Percentiles rank a stretch among this genome's conserved stretches.
These are phyloP conservation scores for Zeus faber DNA, from an alignment of 2,113 vertebrate species.

Conservation along the genomic window DNA sequence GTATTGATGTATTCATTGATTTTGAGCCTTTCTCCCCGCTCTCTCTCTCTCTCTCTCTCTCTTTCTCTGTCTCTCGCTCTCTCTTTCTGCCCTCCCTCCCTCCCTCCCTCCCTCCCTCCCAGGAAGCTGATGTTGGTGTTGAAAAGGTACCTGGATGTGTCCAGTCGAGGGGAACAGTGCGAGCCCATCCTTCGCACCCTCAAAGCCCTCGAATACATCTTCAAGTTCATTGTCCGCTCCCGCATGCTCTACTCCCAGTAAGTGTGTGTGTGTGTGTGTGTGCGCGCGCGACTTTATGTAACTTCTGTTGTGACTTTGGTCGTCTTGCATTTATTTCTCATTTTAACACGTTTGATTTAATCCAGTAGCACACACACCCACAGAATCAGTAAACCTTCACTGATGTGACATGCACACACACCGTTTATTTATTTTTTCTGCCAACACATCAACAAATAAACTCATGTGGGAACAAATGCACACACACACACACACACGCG, in stretches of 20 bases:
- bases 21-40: background rate
- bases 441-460: background rate
- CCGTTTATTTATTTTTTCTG: no score
- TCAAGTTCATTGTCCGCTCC: slow-evolving; percentile 98
- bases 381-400: no score
- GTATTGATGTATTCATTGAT: no score
- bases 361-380: background rate
- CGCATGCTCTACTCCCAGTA: slow-evolving; percentile 96
- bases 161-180: slow-evolving; percentile 90
- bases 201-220: slow-evolving; percentile 96
- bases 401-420: background rate
- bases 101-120: slow-evolving; percentile 23
- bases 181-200: slow-evolving; percentile 92
- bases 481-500: background rate
- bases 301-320: slow-evolving; percentile 8
- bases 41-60: background rate
- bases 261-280: slow-evolving; percentile 63
- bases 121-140: slow-evolving; percentile 96
- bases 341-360: background rate
- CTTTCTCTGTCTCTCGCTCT: slow-evolving; percentile 4
- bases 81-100: background rate
- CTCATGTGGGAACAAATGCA: background rate
- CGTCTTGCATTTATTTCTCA: slow-evolving; percentile 1
- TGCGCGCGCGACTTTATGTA: background rate
- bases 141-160: slow-evolving; percentile 92